Evolutionary conservation across 2,888 invertebrate species (phyloP).

Genomic region (Hedya salicella): DNA sequence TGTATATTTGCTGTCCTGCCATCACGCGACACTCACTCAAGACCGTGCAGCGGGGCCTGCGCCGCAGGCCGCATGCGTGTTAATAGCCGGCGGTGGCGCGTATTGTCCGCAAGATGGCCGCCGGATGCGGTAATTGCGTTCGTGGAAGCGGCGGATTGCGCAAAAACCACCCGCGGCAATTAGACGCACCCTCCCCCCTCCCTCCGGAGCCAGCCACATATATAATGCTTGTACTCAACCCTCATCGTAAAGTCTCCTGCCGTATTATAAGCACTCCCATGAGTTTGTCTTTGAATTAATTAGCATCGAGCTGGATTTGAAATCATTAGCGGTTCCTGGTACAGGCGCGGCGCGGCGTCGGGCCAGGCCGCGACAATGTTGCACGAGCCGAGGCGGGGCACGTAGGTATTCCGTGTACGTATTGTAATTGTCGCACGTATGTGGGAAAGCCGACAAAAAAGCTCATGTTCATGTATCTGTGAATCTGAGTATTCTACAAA

Average conservation of each 20-base stretch:
- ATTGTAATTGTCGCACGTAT: neutral
- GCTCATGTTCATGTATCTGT: too few relatives aligned
- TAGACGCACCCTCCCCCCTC: conserved; percentile 53
- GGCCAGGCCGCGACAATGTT: conserved; percentile 5
- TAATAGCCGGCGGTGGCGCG: conserved; percentile 70
- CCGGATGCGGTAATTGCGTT: conserved; percentile 81
- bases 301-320: conserved; percentile 4
- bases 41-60: conserved; percentile 45
- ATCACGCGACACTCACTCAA: neutral
- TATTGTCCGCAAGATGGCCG: conserved; percentile 72
- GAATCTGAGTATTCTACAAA: too few relatives aligned
- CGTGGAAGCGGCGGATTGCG: conserved; percentile 65
- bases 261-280: neutral
- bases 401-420: neutral
- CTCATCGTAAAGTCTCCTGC: neutral
- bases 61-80: conserved; percentile 54
- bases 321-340: conserved; percentile 7
- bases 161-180: conserved; percentile 55
- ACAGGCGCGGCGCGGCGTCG: neutral
- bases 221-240: neutral
- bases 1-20: too few relatives aligned
- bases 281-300: conserved; percentile 11
- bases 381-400: neutral
- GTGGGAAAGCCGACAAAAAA: neutral
- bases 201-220: conserved; percentile 18